Evolutionary conservation across 2,888 invertebrate species (phyloP), one percentile per base, ranked within the genome.

Genomic region (Byasa hedistus): DNA sequence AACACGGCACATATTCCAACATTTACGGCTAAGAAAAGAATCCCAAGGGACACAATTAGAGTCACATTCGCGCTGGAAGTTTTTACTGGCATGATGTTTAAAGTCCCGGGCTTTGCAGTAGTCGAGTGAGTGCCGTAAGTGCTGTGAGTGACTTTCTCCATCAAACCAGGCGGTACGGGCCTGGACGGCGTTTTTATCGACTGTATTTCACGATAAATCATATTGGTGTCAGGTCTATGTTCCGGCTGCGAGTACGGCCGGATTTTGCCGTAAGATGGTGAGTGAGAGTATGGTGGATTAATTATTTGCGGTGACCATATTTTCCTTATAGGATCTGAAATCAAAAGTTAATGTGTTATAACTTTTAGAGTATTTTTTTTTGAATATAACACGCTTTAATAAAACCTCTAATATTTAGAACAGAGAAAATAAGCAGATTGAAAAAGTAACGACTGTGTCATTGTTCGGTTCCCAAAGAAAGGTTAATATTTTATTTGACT

Each of bases 21-120:
- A 80, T 97, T 97, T 10, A 96, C 90, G 24, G 95, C 85, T 10
- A 97, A 86, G 78, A 97, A 96, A 57, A 95, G 84, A 60, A 95
- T 92, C 27, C 95, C 95, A 69, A 95, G 86, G 0, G 93, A 93
- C 58, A 95, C 92, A 56, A 95, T 86, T 61, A 95, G 83, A 71
- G 94, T 93, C 69, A 94, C 84, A n/a, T 94, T 94, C 7, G 94
- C 92, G 69, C 93, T 92, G 12, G 94, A 93, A 66, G 92, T 92
- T 81, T 93, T 92, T 39, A 93, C 80, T 65, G 92, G 84, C 70
- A 85, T 76, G 69, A 73, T 73, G 55, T 64, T 68, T 48, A 58
- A 67, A 59, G 68, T 55, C 52, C 69, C 73, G 39, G 85, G 82
- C 77, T 85, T 84, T 59, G 64, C 58, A 57, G 86, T 86, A 61